Conservation (phyloP, 2,113 vertebrate genomes). For the Polyodon spathula region DNA sequence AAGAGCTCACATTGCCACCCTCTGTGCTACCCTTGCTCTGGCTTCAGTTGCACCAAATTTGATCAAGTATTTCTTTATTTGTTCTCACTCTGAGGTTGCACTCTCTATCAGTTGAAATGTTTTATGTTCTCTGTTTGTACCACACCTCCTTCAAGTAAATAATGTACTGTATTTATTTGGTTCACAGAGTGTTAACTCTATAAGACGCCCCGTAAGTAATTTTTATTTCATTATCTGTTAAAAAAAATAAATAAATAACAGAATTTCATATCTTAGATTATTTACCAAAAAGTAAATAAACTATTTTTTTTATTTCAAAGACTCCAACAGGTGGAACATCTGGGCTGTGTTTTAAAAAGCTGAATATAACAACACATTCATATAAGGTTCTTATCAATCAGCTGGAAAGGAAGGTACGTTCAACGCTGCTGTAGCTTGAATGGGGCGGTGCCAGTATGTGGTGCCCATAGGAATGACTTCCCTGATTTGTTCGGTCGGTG, state of each 20-base stretch:
- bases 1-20: no score
- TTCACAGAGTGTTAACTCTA: slow-evolving; percentile 84
- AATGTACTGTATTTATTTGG: slow-evolving; percentile 26
- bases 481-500: neutral
- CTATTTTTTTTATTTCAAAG: slow-evolving; percentile 45
- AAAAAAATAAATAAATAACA: neutral
- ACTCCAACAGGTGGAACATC: slow-evolving; percentile 71
- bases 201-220: slow-evolving; percentile 79
- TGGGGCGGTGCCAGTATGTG: no score
- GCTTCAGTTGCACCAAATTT: no score
- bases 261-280: neutral
- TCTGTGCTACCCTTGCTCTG: no score
- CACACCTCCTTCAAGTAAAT: neutral
- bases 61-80: no score
- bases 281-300: neutral
- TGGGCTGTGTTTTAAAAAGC: slow-evolving; percentile 88
- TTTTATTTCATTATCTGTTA: slow-evolving; percentile 10
- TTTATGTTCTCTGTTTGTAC: no score
- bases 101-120: no score
- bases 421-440: no score
- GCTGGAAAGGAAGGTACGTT: slow-evolving; percentile 74
- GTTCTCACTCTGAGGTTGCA: no score
- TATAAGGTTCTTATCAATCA: slow-evolving; percentile 76
- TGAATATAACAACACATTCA: slow-evolving; percentile 76
- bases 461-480: neutral